Evolutionary conservation across 2,797 vertebrate genomes (phyloP).

Genomic region (Xenentodon cancila): DNA sequence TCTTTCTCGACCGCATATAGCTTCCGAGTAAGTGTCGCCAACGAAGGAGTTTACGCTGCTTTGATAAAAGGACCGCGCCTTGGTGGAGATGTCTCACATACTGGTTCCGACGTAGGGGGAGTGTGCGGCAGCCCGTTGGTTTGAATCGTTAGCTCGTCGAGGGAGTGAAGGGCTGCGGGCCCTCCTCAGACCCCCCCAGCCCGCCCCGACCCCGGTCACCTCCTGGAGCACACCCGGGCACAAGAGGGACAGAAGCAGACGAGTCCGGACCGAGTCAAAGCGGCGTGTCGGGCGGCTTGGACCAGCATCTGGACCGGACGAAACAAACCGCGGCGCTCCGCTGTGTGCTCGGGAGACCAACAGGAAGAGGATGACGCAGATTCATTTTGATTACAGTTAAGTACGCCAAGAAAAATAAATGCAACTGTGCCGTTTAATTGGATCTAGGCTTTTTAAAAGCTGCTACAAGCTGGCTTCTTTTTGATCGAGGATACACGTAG

Average conservation of each 20-base stretch:
- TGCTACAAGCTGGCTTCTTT: slow-evolving; percentile 35
- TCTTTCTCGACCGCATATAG: slow-evolving; percentile 4
- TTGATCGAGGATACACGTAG: slow-evolving; percentile 50
- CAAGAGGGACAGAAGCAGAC: slow-evolving; percentile 67
- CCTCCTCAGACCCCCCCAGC: slow-evolving; percentile 81
- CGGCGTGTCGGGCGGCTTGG: slow-evolving; percentile 21
- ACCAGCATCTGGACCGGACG: slow-evolving; percentile 53
- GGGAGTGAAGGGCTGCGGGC: slow-evolving; percentile 79
- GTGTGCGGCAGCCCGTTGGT: slow-evolving; percentile 75
- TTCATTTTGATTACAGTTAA: slow-evolving; percentile 70
- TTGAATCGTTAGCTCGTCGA: slow-evolving; percentile 73
- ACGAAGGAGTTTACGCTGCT: slow-evolving; percentile 12
- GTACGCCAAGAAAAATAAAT: slow-evolving; percentile 42
- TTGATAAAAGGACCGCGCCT: slow-evolving; percentile 36
- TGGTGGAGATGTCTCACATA: slow-evolving; percentile 80
- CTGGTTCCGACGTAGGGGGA: slow-evolving; percentile 88
- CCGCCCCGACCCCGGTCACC: slow-evolving; percentile 44
- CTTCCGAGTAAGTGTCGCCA: slow-evolving; percentile 20
- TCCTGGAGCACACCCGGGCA: slow-evolving; percentile 54
- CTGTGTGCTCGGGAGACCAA: slow-evolving; percentile 76
- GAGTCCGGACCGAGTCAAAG: slow-evolving; percentile 36
- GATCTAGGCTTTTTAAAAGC: slow-evolving; percentile 44
- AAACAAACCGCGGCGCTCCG: slow-evolving; percentile 49
- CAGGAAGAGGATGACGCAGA: slow-evolving; percentile 82
- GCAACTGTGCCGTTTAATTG: slow-evolving; percentile 43